These are phyloP conservation scores for Formica selysi DNA, from an alignment of 1,140 invertebrate species.

Conservation along the genomic window DNA sequence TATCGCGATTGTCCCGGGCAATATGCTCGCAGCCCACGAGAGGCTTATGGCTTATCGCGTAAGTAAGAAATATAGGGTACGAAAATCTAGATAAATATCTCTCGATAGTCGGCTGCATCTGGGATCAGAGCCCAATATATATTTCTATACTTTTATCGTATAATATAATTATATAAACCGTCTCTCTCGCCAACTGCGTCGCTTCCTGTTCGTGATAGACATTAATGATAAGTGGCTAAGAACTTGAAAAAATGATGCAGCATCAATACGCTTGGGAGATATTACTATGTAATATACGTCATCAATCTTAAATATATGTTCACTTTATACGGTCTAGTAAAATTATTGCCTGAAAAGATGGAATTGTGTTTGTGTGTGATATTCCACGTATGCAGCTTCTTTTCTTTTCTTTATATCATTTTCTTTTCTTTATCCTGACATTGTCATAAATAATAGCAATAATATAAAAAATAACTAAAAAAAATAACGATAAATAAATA, in stretches of 20 bases:
- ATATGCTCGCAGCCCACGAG: slow-evolving; percentile 40
- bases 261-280: neutral
- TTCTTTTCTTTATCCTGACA: neutral
- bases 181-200: neutral
- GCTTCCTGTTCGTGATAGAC: slow-evolving; percentile 4
- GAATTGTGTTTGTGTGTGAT: neutral
- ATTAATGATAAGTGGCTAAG: neutral
- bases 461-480: neutral
- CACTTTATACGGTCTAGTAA: neutral
- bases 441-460: neutral
- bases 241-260: neutral
- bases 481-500: neutral
- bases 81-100: slow-evolving; percentile 52
- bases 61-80: slow-evolving; percentile 59
- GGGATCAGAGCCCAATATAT: slow-evolving; percentile 19
- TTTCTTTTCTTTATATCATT: neutral
- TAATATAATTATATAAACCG: slow-evolving; percentile 32
- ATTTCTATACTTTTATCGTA: slow-evolving; percentile 17
- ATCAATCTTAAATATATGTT: neutral
- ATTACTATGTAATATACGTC: neutral
- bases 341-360: neutral
- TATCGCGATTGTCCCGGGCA: slow-evolving; percentile 56
- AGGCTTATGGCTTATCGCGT: slow-evolving; percentile 39
- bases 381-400: neutral
- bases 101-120: slow-evolving; percentile 26